Base-by-base conservation (phyloP, 2,113 vertebrate genomes). In the Nibea coibor region DNA sequence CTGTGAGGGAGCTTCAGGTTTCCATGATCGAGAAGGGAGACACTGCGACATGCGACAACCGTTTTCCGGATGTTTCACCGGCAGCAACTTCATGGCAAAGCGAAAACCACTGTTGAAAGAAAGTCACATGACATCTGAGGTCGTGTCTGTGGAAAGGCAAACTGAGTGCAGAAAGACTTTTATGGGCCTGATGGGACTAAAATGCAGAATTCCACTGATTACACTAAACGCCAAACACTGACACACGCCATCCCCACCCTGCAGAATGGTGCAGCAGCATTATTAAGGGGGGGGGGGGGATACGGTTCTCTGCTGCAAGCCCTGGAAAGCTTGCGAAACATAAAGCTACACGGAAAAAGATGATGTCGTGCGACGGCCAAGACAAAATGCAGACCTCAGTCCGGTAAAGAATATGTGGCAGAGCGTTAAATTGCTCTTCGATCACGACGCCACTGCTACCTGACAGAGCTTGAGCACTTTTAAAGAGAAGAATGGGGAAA, bases 21-120 rank as follows among this genome's bases (percentile, higher is more conserved):
- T 75, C 80, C 79, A 80, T 14, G 59, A 16, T 31, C 82, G 71
- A 72, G 12, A 50, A 64, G 84, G 80, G 84, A 89, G 78, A 84
- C 75, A 86, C 86, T 51, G 26, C 35, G 0, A 22, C 45, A 74
- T 15, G 67, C 53, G 35, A 78, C 26, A 51, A 79, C 54, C 58
- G 57, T 59, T 50, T 59, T 74, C 87, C 75, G 81, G 83, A 83
- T 83, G 64, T 57, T 58, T 69, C 53, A 10, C 63, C 56, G 50
- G 58, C 54, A 17, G 67, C 69, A 82, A 26, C 71, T 72, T 61
- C 14, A 78, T 71, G 75, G 59, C 67, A 69, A 67, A 74, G 65
- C 19, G 9, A 80, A 88, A 77, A 77, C 59, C 59, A 15, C 54
- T 20, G 51, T 20, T 39, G 48, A 72, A 78, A 69, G 57, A 45